Evolutionary conservation across 2,113 vertebrate genomes (phyloP).

Genomic region (Siphamia tubifer): DNA sequence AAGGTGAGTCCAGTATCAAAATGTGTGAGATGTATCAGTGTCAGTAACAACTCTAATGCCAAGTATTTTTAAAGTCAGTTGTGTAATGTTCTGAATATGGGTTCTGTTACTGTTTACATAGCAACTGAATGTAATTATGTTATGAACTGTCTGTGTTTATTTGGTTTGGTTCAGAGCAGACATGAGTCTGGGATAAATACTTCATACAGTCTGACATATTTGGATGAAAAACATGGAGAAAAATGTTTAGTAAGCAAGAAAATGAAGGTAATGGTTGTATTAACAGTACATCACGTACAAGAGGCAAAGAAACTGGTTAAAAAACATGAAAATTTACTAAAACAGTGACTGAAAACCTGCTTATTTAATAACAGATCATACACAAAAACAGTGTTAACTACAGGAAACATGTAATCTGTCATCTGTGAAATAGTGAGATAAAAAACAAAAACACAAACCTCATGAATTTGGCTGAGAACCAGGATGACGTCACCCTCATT

Average conservation of each 20-base stretch:
- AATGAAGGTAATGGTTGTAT: not conserved
- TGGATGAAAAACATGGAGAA: not conserved
- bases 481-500: slow-evolving; percentile 75
- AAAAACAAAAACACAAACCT: slow-evolving; percentile 60
- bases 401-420: not conserved
- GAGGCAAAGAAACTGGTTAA: not conserved
- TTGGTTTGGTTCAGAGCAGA: too few relatives aligned
- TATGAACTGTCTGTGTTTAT: too few relatives aligned
- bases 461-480: slow-evolving; percentile 49
- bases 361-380: not conserved
- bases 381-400: not conserved
- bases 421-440: not conserved
- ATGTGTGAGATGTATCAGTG: too few relatives aligned
- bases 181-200: too few relatives aligned
- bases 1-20: too few relatives aligned
- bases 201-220: not conserved
- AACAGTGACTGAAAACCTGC: not conserved
- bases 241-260: not conserved
- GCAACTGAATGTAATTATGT: too few relatives aligned
- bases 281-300: not conserved
- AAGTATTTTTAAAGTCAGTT: too few relatives aligned
- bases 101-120: too few relatives aligned
- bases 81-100: too few relatives aligned
- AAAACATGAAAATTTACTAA: not conserved
- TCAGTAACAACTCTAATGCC: too few relatives aligned